Percentiles rank a stretch among this genome's conserved stretches.
phyloP scores from a whole-genome alignment of 2,797 vertebrate species.

The Sciurus vulgaris region DNA sequence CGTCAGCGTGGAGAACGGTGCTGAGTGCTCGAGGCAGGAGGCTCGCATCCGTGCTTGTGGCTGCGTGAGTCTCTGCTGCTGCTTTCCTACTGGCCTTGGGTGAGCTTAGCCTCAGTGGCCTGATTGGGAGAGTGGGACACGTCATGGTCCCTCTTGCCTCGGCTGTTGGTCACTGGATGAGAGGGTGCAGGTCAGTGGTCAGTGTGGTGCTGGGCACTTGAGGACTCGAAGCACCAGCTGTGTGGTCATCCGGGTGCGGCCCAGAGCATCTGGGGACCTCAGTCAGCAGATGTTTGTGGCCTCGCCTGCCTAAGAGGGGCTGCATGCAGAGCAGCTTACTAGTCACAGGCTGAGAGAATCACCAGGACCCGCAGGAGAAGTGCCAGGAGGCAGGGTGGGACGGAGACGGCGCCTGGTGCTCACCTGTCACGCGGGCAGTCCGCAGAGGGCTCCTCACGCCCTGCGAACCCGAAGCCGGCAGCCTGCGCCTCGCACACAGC shows the following conservation, averaged over 20 bases:
- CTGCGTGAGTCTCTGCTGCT: too few relatives aligned
- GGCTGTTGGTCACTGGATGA: neutral
- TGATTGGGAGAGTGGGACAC: neutral
- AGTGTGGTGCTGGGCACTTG: too few relatives aligned
- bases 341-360: rapidly evolving
- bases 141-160: rapidly evolving
- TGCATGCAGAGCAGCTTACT: rapidly evolving
- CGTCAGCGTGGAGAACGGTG: too few relatives aligned
- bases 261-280: rapidly evolving
- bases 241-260: rapidly evolving
- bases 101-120: neutral
- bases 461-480: neutral
- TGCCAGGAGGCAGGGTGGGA: neutral
- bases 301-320: rapidly evolving
- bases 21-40: too few relatives aligned
- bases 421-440: too few relatives aligned
- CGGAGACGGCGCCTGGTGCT: too few relatives aligned
- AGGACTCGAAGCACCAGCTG: neutral
- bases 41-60: too few relatives aligned
- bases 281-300: neutral
- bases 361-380: rapidly evolving
- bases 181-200: neutral
- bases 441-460: neutral
- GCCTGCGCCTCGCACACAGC: rapidly evolving
- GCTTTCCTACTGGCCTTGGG: neutral